A percentile compares a stretch with the other conserved stretches of the same genome.
These are phyloP conservation scores for Phylloscopus collybita DNA, from an alignment of 2,797 vertebrate genomes.

Conservation along the genomic window DNA sequence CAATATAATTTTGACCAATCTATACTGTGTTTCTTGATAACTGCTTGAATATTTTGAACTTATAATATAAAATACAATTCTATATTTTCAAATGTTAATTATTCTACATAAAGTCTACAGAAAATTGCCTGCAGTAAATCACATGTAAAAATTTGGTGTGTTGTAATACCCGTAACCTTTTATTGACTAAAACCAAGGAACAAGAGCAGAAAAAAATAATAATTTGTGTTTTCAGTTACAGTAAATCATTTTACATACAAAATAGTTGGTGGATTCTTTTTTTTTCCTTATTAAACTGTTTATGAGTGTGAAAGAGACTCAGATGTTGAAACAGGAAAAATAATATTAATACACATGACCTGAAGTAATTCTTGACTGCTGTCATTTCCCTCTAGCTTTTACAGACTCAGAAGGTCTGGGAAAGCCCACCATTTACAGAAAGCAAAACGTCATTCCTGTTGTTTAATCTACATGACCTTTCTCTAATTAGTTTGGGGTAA, in stretches of 20 bases:
- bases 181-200: not conserved
- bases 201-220: not conserved
- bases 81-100: not conserved
- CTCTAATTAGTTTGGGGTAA: fast-evolving
- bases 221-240: not conserved
- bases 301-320: not conserved
- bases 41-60: not conserved
- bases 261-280: not conserved
- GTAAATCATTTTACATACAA: not conserved
- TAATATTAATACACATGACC: not conserved
- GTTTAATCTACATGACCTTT: not conserved
- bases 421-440: not conserved
- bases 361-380: not conserved
- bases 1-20: not conserved
- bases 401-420: not conserved
- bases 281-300: not conserved
- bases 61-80: not conserved
- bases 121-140: not conserved
- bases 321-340: not conserved
- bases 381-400: not conserved
- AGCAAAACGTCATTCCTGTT: not conserved
- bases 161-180: not conserved
- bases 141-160: not conserved
- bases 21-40: not conserved
- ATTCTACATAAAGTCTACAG: not conserved